Evolutionary conservation across 2,797 vertebrate species (phyloP).

Genomic region (Characodon lateralis): DNA sequence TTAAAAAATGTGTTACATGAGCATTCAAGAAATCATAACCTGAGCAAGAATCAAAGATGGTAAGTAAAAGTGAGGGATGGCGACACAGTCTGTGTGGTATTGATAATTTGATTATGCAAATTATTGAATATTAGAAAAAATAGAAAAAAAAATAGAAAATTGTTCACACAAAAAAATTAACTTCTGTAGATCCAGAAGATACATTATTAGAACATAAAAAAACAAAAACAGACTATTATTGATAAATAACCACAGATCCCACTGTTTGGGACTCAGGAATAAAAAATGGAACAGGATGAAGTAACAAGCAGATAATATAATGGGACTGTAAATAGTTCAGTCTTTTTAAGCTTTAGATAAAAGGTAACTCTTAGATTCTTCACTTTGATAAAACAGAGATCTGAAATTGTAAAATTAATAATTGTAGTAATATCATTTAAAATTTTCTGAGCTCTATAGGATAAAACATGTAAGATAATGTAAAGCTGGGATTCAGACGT

Average conservation of each 20-base stretch:
- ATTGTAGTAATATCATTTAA: neutral
- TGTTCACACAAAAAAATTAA: slow-evolving; percentile 12
- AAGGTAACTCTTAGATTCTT: neutral
- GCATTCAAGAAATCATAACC: slow-evolving; percentile 40
- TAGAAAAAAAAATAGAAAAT: neutral
- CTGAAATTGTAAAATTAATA: neutral
- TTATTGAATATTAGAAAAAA: slow-evolving; percentile 14
- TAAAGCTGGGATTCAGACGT: neutral
- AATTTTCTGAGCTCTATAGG: neutral
- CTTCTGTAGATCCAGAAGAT: neutral
- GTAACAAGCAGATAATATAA: slow-evolving; percentile 12
- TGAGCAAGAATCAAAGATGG: slow-evolving; percentile 54
- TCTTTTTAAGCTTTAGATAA: neutral
- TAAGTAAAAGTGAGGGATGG: slow-evolving; percentile 18
- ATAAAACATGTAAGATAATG: neutral
- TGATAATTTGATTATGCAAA: neutral
- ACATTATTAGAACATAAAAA: slow-evolving; percentile 13
- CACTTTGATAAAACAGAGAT: neutral
- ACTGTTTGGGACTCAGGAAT: slow-evolving; percentile 12
- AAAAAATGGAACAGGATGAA: neutral
- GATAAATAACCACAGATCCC: slow-evolving; percentile 17
- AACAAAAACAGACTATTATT: neutral
- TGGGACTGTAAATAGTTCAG: neutral
- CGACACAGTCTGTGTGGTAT: slow-evolving; percentile 12
- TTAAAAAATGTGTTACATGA: slow-evolving; percentile 46